Evolutionary conservation across 2,888 invertebrate genomes (phyloP), one percentile per base, ranked within the genome.

Genomic region (Cinara cedri): DNA sequence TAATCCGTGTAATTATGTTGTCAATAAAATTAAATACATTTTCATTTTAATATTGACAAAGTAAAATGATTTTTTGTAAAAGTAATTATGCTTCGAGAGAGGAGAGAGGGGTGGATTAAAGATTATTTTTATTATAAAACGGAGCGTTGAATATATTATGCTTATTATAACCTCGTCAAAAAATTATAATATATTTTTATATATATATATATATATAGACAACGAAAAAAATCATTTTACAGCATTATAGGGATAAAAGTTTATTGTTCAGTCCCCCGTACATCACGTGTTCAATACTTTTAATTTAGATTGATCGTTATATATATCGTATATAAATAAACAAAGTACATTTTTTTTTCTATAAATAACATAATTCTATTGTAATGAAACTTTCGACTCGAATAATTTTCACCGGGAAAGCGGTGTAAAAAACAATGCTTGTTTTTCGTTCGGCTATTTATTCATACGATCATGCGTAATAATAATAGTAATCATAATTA

Each of bases 271-370:
- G n/a, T n/a, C n/a, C n/a, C n/a, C n/a, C n/a, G n/a, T n/a, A n/a
- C n/a, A 62, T 60, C 19, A 62, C 49, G 19, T 26, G 49, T 72
- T 72, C 13, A 72, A 72, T n/a, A n/a, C n/a, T 72, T 72, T 72
- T 72, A 72, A 72, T 72, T 60, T 60, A 49, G 60, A 49, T 60
- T 57, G 24, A 2, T 10, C 14, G 34, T 34, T 34, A 34, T 34
- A 62, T 34, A 42, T 62, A 42, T 34, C 42, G 21, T 55, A 66
- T 24, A 49, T 16, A 16, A 24, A 24, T 49, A 66, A 26, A 42
- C 13, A 54, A 42, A 51, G 51, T 51, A 51, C 1, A 34, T n/a
- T 19, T 13, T n/a, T n/a, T n/a, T n/a, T n/a, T 34, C 26, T 34
- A 51, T 34, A 44, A 21, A 72, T 4, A 3, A 42, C 14, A 19